phyloP scores from a whole-genome alignment of 2,888 invertebrate genomes.

The Ophion slaviceki region DNA sequence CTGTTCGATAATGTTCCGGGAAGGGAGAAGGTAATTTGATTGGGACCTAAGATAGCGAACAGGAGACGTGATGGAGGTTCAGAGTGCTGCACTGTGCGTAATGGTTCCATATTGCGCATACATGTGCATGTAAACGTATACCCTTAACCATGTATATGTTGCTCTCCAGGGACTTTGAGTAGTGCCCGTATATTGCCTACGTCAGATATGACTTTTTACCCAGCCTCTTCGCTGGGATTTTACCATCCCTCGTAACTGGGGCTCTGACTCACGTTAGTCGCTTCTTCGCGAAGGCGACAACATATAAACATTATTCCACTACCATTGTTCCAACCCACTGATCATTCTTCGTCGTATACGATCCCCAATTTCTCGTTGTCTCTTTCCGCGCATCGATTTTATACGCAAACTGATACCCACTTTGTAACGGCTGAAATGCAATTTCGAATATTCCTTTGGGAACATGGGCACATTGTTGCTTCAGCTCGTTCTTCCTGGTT shows the following conservation, averaged over 20 bases:
- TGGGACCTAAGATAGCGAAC: conserved; percentile 78
- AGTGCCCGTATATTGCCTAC: not conserved
- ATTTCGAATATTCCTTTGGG: not conserved
- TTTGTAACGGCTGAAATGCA: not conserved
- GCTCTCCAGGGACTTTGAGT: conserved; percentile 34
- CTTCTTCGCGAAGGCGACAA: too few species aligned
- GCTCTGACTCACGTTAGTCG: too few species aligned
- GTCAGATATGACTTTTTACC: conserved; percentile 18
- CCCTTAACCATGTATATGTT: conserved; percentile 4
- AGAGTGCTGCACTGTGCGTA: conserved; percentile 69
- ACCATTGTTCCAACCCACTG: too few species aligned
- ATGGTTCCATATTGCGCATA: not conserved
- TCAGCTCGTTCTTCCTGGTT: not conserved
- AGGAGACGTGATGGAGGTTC: conserved; percentile 79
- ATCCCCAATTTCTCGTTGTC: not conserved
- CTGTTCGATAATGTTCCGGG: conserved; percentile 80
- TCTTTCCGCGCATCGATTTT: not conserved
- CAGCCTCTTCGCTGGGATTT: not conserved
- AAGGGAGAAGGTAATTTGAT: conserved; percentile 82
- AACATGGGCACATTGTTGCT: not conserved
- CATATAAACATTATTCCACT: too few species aligned
- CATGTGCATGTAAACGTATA: conserved; percentile 1
- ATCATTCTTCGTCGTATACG: too few species aligned
- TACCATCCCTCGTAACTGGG: not conserved
- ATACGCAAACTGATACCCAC: not conserved